Base-by-base conservation (phyloP, 2,888 invertebrate species). In the Andrena minutula region DNA sequence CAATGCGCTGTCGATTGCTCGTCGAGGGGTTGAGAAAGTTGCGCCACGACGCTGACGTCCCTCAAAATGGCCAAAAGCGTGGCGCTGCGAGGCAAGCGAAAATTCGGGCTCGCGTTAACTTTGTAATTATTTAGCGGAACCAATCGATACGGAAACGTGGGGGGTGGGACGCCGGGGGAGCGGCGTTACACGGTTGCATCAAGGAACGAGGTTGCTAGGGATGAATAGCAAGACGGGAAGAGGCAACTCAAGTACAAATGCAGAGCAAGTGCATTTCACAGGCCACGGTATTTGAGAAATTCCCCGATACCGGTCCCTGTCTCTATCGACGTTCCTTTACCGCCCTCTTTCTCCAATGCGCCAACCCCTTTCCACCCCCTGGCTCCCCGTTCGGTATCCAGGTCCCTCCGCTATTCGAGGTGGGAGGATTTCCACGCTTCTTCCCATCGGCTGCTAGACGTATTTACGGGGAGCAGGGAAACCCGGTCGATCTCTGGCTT, bases 231-330 rank as follows among this genome's bases (percentile, higher is more conserved):
- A 51, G 63, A 79, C 73, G 63, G 77, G 58, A 74, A 77, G 86
- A 73, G 83, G 79, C 58, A 79, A 79, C 78, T 60, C 28, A 53
- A 75, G 79, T 87, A 88, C 87, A 87, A 88, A 88, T 88, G 89
- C 85, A 82, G 83, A 88, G 78, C 85, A 85, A 88, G 85, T 88
- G 89, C 88, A 88, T 88, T 88, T 88, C 83, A 88, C 87, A 82
- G 85, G 82, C 83, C 83, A 87, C 71, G 89, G 87, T 88, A 88
- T 88, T 87, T 87, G 80, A 88, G 88, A 88, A 88, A 88, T 88
- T 88, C 82, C 89, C 82, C 87, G 85, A 88, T 88, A 88, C 75
- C 80, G 26, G 58, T 66, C 77, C 75, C 84, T 75, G 78, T 73
- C 82, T 82, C 79, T 64, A 75, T 85, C 87, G 77, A 61, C 83